Percentiles rank a stretch among this genome's conserved stretches.
Conservation (phyloP, 2,888 invertebrate species). For the Flabesymbios commensalis region DNA sequence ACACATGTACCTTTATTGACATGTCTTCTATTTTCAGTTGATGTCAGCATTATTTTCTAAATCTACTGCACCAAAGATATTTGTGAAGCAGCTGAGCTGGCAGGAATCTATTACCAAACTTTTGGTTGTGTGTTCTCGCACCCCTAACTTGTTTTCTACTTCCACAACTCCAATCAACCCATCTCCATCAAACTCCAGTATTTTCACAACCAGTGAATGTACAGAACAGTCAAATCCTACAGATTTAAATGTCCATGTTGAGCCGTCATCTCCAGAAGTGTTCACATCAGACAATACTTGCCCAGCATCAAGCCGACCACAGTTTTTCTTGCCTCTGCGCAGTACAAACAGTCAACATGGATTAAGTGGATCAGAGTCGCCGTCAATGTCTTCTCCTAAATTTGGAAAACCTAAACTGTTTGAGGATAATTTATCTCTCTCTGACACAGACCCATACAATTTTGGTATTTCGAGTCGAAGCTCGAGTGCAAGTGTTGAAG, state of each 20-base stretch:
- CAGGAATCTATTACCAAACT: conserved; percentile 64
- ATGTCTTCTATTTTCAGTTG: conserved; percentile 37
- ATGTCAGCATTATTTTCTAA: conserved; percentile 49
- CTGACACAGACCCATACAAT: background rate
- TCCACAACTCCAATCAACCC: background rate
- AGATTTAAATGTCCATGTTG: background rate
- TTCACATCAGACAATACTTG: background rate
- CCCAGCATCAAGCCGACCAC: background rate
- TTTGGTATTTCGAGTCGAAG: conserved; percentile 39
- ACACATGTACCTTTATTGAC: background rate
- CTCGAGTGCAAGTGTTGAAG: conserved; percentile 51
- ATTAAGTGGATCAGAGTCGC: no score
- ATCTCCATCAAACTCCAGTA: background rate
- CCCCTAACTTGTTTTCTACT: background rate
- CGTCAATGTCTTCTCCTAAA: background rate
- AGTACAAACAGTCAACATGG: background rate
- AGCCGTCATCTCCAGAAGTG: background rate
- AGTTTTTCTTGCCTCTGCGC: background rate
- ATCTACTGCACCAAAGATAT: conserved; percentile 45
- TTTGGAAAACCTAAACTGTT: background rate
- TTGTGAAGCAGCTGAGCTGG: conserved; percentile 64
- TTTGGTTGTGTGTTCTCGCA: conserved; percentile 39
- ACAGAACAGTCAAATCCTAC: background rate
- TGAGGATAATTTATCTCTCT: background rate
- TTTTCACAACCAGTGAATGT: no score